Percentiles rank a stretch among this genome's conserved stretches.
Conservation (phyloP, 2,888 invertebrate genomes). For the Cosmopolites sordidus region DNA sequence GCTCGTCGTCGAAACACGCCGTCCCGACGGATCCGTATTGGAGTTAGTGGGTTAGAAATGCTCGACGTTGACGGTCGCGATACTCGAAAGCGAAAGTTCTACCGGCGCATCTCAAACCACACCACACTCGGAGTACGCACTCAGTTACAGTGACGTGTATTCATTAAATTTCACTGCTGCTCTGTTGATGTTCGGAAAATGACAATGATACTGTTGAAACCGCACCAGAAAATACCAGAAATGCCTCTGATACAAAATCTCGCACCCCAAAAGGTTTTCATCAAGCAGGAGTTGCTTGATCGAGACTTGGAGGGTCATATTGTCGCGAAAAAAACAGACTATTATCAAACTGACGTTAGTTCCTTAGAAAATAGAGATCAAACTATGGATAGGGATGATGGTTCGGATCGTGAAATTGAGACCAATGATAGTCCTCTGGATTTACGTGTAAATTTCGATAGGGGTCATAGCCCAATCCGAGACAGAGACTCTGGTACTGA, state of each 20-base stretch:
- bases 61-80: slow-evolving; percentile 15
- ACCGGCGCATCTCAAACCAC: no score
- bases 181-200: slow-evolving; percentile 4
- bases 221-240: slow-evolving; percentile 30
- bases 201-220: slow-evolving; percentile 35
- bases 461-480: slow-evolving; percentile 3
- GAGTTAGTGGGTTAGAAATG: slow-evolving; percentile 28
- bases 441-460: slow-evolving; percentile 55
- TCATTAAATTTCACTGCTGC: background rate
- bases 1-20: slow-evolving; percentile 21
- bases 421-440: slow-evolving; percentile 63
- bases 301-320: slow-evolving; percentile 31
- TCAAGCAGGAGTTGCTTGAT: slow-evolving; percentile 34
- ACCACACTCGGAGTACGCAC: no score
- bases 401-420: background rate
- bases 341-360: no score
- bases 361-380: slow-evolving; percentile 1
- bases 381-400: slow-evolving; percentile 26
- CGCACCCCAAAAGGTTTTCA: slow-evolving; percentile 28
- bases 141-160: no score
- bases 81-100: slow-evolving; percentile 20
- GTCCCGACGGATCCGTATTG: slow-evolving; percentile 21
- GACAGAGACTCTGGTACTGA: slow-evolving; percentile 65
- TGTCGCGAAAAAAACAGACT: slow-evolving; percentile 17
- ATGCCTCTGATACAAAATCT: slow-evolving; percentile 36